Evolutionary conservation across 2,888 invertebrate genomes (phyloP).

Genomic region (Hipparchia semele): DNA sequence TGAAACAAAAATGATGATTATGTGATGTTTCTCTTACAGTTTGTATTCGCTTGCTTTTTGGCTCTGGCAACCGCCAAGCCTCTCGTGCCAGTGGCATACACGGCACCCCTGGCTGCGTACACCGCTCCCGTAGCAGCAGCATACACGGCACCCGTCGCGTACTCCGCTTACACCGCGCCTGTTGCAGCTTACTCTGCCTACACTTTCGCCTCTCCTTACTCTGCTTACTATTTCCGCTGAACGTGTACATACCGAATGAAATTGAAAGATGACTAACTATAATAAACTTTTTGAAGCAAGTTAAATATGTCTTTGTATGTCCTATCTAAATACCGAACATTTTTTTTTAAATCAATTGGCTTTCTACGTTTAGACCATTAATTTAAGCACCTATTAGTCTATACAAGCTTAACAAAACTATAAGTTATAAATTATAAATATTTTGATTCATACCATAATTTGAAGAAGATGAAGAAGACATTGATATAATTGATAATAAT

Average conservation of each 20-base stretch:
- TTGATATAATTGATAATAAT: too few species aligned
- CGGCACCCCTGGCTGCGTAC: slow-evolving; percentile 53
- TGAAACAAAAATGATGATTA: too few species aligned
- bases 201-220: slow-evolving; percentile 52
- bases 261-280: not conserved
- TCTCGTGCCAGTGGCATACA: slow-evolving; percentile 42
- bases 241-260: slow-evolving; percentile 6
- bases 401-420: too few species aligned
- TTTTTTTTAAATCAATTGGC: not conserved
- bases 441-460: too few species aligned
- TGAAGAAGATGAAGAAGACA: too few species aligned
- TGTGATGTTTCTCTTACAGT: slow-evolving; percentile 54
- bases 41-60: slow-evolving; percentile 73
- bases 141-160: slow-evolving; percentile 56
- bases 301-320: not conserved
- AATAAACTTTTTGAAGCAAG: not conserved
- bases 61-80: slow-evolving; percentile 74
- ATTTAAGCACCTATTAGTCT: too few species aligned
- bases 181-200: slow-evolving; percentile 56
- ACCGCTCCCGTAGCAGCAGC: slow-evolving; percentile 55
- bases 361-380: not conserved
- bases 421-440: too few species aligned
- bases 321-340: not conserved
- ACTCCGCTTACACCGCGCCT: slow-evolving; percentile 55
- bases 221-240: slow-evolving; percentile 50